Evolutionary conservation across 2,888 invertebrate species (phyloP), one percentile per base, ranked within the genome.

Genomic region (Nycteola revayana): DNA sequence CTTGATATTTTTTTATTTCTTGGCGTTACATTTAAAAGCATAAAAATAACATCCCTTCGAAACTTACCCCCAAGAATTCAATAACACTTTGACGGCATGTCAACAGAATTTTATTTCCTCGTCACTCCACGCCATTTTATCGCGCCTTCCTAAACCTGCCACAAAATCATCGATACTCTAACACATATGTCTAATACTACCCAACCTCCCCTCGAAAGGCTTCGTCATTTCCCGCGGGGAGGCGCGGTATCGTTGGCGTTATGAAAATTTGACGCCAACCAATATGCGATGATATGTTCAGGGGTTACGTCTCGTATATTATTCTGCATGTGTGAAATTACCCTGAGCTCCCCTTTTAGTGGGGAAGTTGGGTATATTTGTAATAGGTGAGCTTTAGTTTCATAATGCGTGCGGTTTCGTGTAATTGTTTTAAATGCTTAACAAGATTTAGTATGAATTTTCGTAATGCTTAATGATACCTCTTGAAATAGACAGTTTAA

Each of bases 181-280:
- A 76, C 71, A 70, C 61, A 56, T 49, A 45, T 42, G 50, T 60
- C 48, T 56, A 48, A 62, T 66, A 66, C 60, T 40, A 39, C 46
- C 65, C 49, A 26, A 27, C 42, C 32, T 46, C 50, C 58, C 51
- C 50, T 48, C 29, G 14, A 32, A 58, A 49, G 47, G 43, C 49
- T 63, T 66, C 59, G 44, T 55, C 75, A 81, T 80, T 78, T 84
- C 81, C 83, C 83, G 61, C 44, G 74, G 76, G 73, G 55, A 58
- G 61, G 41, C 40, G 41, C 45, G 41, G 52, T 29, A 58, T 58
- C 53, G 75, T 43, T 39, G 41, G 38, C 42, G 51, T 71, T 81
- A 83, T 87, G 82, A 86, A 86, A 86, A 80, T 85, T 76, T 83
- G 80, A 81, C 81, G 66, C 49, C 58, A 58, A 49, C 71, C 82